phyloP scores from a whole-genome alignment of 2,888 invertebrate species.

The Apodemia hepburni region DNA sequence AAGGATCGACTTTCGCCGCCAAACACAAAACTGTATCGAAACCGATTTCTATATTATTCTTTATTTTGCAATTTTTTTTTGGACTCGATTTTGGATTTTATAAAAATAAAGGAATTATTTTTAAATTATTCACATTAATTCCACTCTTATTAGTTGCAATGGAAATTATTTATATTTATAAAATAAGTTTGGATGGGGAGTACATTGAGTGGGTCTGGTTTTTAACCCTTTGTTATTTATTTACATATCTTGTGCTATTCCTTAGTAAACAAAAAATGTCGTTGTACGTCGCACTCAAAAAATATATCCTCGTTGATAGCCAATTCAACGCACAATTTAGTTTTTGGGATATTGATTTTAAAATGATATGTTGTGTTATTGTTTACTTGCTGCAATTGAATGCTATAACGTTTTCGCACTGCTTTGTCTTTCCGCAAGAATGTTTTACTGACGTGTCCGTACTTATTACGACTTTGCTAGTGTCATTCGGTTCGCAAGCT shows the following conservation, averaged over 20 bases:
- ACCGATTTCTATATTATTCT: not conserved
- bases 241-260: not conserved
- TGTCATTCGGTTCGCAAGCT: not conserved
- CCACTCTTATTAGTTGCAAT: not conserved
- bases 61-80: conserved; percentile 5
- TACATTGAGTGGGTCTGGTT: not conserved
- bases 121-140: not conserved
- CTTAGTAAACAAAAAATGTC: not conserved
- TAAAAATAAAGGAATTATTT: not conserved
- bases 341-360: conserved; percentile 4
- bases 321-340: not conserved
- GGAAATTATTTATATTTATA: not conserved
- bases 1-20: not conserved
- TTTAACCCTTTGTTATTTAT: not conserved
- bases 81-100: conserved; percentile 1
- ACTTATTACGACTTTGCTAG: not conserved
- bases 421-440: not conserved
- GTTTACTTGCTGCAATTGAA: not conserved
- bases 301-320: not conserved
- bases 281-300: not conserved
- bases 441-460: not conserved
- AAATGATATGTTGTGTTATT: not conserved
- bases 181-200: not conserved
- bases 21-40: not conserved
- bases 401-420: not conserved